Conservation (phyloP, 2,888 invertebrate species). For the Nemotelus nigrinus region DNA sequence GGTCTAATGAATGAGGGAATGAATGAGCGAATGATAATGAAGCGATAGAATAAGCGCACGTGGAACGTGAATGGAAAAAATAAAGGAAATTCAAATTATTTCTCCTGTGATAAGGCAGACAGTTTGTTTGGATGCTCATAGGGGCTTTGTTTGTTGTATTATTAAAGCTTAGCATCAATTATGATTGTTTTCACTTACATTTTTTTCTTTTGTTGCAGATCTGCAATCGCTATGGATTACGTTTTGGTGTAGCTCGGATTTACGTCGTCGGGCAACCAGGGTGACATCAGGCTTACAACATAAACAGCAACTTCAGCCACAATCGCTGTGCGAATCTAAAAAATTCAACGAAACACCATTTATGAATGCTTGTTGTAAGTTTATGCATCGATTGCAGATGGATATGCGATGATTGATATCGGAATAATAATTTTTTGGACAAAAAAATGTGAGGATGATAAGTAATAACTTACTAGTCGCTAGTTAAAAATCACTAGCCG, state of each 20-base stretch:
- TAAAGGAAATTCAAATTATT: conserved; percentile 14
- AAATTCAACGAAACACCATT: conserved; percentile 48
- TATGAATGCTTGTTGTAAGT: conserved; percentile 48
- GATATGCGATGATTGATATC: no score
- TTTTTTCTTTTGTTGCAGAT: conserved; percentile 54
- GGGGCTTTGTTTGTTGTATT: no score
- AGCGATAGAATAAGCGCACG: not conserved
- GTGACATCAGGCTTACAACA: conserved; percentile 43
- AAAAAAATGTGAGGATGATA: no score
- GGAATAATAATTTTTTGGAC: no score
- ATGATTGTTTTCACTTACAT: conserved; percentile 4
- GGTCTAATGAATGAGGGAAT: conserved; percentile 17
- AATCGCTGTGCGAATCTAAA: conserved; percentile 31
- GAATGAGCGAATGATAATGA: not conserved
- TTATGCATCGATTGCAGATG: no score
- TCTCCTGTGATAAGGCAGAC: no score
- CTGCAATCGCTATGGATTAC: conserved; percentile 64
- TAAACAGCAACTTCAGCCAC: conserved; percentile 29
- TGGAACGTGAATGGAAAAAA: no score
- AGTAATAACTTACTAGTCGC: no score
- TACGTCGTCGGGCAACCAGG: conserved; percentile 52
- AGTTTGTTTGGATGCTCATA: no score
- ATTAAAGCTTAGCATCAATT: not conserved
- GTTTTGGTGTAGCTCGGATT: conserved; percentile 61
- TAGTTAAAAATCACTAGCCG: no score